Evolutionary conservation across 2,113 vertebrate species (phyloP).

Genomic region (Gavialis gangeticus): DNA sequence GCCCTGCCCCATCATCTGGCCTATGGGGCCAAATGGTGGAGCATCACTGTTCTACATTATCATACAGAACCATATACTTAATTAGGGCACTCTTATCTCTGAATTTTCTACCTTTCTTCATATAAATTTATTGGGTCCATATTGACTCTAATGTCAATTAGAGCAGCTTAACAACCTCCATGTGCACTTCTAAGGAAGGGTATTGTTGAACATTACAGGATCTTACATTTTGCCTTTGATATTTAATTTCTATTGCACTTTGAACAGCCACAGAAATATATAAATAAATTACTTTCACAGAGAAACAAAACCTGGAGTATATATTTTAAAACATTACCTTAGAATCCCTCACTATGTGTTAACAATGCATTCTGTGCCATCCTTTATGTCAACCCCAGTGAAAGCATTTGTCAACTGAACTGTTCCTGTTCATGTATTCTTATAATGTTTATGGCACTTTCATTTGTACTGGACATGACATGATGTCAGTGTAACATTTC

Average conservation of each 20-base stretch:
- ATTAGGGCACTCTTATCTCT: not conserved
- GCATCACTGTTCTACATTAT: no score
- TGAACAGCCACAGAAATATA: not conserved
- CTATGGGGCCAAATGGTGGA: no score
- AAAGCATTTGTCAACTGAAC: constrained; percentile 1
- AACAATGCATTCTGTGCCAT: fast-evolving
- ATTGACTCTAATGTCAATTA: no score
- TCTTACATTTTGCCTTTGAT: not conserved
- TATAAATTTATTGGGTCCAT: not conserved
- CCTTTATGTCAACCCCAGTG: not conserved
- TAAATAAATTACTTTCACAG: not conserved
- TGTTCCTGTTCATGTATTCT: not conserved
- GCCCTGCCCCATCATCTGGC: no score
- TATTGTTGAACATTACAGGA: not conserved
- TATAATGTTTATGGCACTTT: not conserved
- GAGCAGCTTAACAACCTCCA: not conserved
- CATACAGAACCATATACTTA: not conserved
- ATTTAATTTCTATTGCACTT: not conserved
- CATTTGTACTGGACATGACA: not conserved
- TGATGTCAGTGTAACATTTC: not conserved
- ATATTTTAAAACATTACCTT: not conserved
- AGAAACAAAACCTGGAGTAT: not conserved
- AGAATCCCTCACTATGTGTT: fast-evolving
- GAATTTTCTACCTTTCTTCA: fast-evolving
- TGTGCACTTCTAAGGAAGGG: not conserved